Percentiles rank a stretch among this genome's conserved stretches.
Conservation (phyloP, 2,797 vertebrate genomes). For the Enteromius thamalakanensis region DNA sequence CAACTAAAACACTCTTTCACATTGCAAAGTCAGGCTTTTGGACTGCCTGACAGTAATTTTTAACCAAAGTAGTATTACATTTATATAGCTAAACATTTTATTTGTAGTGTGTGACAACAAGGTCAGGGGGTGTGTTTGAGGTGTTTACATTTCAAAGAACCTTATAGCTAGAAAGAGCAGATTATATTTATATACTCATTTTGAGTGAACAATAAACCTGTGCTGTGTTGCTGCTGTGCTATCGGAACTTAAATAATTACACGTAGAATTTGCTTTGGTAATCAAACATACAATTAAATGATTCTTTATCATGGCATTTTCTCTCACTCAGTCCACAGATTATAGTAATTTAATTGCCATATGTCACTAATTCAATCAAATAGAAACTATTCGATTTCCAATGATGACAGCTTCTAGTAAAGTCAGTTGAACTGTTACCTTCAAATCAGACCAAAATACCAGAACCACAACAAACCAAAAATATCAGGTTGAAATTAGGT, state of each 20-base stretch:
- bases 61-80: slow-evolving; percentile 41
- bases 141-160: background rate
- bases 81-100: slow-evolving; percentile 39
- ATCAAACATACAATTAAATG: slow-evolving; percentile 43
- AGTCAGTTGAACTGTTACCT: slow-evolving; percentile 5
- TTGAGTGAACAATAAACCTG: background rate
- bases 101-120: slow-evolving; percentile 27
- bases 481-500: background rate
- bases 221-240: background rate
- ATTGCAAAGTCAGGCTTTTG: slow-evolving; percentile 38
- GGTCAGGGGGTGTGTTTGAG: background rate
- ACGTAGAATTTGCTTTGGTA: slow-evolving; percentile 30
- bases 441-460: background rate
- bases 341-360: slow-evolving; percentile 45
- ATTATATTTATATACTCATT: background rate
- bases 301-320: slow-evolving; percentile 20
- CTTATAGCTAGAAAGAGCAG: background rate
- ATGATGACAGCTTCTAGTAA: slow-evolving; percentile 6
- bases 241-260: slow-evolving; percentile 7
- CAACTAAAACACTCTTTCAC: slow-evolving; percentile 58
- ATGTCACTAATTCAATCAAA: slow-evolving; percentile 46
- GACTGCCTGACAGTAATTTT: slow-evolving; percentile 41
- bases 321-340: slow-evolving; percentile 13
- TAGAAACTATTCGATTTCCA: slow-evolving; percentile 28
- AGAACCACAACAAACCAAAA: background rate